phyloP scores from a whole-genome alignment of 2,113 vertebrate genomes.

The Neofelis nebulosa region DNA sequence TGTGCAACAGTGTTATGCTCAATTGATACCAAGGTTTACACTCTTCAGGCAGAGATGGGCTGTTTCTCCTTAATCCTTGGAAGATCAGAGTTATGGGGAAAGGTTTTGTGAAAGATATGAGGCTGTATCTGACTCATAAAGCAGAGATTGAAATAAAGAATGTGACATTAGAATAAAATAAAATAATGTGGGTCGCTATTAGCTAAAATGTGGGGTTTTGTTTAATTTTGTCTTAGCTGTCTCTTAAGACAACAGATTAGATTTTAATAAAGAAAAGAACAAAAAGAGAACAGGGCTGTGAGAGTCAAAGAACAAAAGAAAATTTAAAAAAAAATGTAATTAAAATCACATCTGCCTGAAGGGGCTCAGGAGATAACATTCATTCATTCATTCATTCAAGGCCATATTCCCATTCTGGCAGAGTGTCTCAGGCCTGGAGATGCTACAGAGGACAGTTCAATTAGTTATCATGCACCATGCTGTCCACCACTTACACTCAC shows the following conservation, averaged over 20 bases:
- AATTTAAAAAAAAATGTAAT: constrained; percentile 30
- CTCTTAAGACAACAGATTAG: neutral
- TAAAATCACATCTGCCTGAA: neutral
- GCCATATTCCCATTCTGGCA: neutral
- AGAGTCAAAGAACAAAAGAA: neutral
- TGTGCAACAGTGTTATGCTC: neutral
- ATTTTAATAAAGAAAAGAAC: neutral
- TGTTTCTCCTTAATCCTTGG: neutral
- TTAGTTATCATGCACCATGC: too few species aligned
- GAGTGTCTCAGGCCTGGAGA: neutral
- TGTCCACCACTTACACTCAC: neutral
- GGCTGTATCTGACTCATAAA: neutral
- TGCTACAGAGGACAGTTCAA: neutral
- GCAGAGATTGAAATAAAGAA: neutral
- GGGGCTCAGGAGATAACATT: neutral
- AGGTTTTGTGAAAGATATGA: neutral
- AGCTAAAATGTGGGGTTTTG: neutral
- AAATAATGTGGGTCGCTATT: neutral
- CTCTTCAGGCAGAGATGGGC: neutral
- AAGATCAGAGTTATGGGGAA: neutral
- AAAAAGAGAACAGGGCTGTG: neutral
- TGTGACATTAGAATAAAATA: neutral
- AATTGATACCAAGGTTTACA: neutral
- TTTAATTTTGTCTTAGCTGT: constrained; percentile 8
- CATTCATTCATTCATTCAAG: neutral